Base-by-base conservation (phyloP, 2,888 invertebrate genomes). In the Eupeodes latifasciatus region DNA sequence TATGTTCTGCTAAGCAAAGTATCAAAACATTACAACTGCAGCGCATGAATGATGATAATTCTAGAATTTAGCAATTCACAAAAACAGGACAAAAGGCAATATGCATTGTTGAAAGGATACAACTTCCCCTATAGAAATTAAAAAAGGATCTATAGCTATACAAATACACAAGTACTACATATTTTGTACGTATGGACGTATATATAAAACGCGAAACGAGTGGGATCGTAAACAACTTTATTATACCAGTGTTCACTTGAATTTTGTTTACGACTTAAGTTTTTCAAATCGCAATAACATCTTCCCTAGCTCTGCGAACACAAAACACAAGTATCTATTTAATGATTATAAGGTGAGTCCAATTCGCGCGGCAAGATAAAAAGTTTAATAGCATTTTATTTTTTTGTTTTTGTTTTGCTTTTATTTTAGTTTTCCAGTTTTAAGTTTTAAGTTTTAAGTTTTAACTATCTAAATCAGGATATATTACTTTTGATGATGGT, bases 141-240 rank as follows among this genome's bases (percentile, higher is more conserved):
- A 27, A 27, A 27, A 27, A 27, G 3, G 27, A 27, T n/a, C n/a
- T n/a, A n/a, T n/a, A n/a, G n/a, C 2, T 27, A 1, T 27, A 27
- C 27, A 27, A 27, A 27, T 1, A 27, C 27, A 27, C 27, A 27
- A 27, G 27, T 27, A 27, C 27, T 27, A 27, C 1, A 27, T 27
- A 27, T 27, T 40, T 9, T 40, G 9, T 40, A 40, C 40, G 9
- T 40, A 40, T 4, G 7, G 1, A 40, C 40, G 1, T 9, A 14
- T n/a, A 5, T 75, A 40, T 59, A 51, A 76, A 85, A 64, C 36
- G 11, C 66, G n/a, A 19, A 12, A 19, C 57, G 47, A 47, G 19
- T 9, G 69, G 66, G 34, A 79, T 87, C 86, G 83, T 87, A 87
- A 87, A 87, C 82, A 83, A 83, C 75, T 87, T 87, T 83, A 87